phyloP scores from a whole-genome alignment of 1,140 invertebrate genomes.

The Streblospio benedicti region DNA sequence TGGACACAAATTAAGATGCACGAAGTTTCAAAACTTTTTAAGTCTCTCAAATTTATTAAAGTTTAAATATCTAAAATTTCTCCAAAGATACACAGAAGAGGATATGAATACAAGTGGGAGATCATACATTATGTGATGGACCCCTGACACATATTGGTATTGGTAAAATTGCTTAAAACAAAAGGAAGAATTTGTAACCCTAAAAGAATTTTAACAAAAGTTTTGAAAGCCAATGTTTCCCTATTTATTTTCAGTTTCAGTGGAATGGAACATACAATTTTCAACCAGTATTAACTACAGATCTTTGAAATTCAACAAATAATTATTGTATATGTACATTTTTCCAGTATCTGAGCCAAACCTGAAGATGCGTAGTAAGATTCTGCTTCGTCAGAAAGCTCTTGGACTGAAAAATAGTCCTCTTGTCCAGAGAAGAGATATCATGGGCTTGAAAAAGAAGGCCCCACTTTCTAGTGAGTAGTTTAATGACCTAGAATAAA shows the following conservation, averaged over 20 bases:
- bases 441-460: slow-evolving; percentile 7
- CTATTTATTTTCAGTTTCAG: not conserved
- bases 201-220: no score
- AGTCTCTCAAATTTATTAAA: no score
- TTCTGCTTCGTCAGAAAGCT: slow-evolving; percentile 12
- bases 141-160: no score
- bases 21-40: no score
- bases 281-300: not conserved
- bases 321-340: not conserved
- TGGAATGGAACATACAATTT: not conserved
- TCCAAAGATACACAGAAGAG: no score
- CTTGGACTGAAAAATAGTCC: slow-evolving; percentile 8
- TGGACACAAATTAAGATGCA: no score
- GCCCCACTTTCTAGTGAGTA: no score
- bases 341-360: slow-evolving; percentile 16
- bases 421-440: slow-evolving; percentile 1
- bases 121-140: no score
- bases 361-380: slow-evolving; percentile 12
- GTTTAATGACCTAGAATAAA: no score
- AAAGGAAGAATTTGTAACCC: not conserved
- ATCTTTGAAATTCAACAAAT: not conserved
- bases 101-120: no score
- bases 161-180: not conserved
- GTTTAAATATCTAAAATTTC: no score
- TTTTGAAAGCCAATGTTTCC: slow-evolving; percentile 3